Evolutionary conservation across 2,113 vertebrate genomes (phyloP), one percentile per base, ranked within the genome.

Genomic region (Carassius auratus): DNA sequence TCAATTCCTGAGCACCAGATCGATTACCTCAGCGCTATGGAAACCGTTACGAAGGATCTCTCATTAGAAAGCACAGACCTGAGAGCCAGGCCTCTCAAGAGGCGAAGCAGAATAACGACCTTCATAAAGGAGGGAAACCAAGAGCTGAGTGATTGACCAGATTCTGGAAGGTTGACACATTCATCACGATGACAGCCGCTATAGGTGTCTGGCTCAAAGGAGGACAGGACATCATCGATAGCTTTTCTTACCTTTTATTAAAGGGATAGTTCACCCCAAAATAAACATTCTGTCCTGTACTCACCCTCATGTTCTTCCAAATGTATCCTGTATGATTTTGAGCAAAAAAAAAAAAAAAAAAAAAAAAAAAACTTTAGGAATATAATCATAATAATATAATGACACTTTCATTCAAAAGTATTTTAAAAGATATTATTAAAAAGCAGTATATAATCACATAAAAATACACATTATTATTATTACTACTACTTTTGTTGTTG

Each of bases 91-190:
- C 45, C 80, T 82, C 80, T 82, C 26, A 36, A 15, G 80, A 81
- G 79, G 45, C 66, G 52, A 83, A 73, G 48, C 26, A 12, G 7
- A 83, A 68, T 36, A 73, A 73, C 13, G 13, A 59, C 81, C 64
- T 71, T 74, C 81, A 83, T 57, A 73, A 42, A 83, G 21, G 19
- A 83, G 81, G 19, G 21, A 69, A 52, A 69, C 36, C 59, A 50
- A 30, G 50, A 68, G 79, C n/a, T 80, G 78, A 80, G 57, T 69
- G 80, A 82, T 55, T 36, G 64, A 82, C 23, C 80, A 82, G 64
- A 19, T 6, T 48, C 13, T 55, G 45, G 61, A 82, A 69, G 64
- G 61, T 14, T 82, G 64, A 82, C 7, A 19, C 78, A 45, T 81
- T 66, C n/a, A 64, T 81, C 78, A 64, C 23, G 23, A 81, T 81